phyloP scores from a whole-genome alignment of 2,888 invertebrate species.

The Morinoia aosen region DNA sequence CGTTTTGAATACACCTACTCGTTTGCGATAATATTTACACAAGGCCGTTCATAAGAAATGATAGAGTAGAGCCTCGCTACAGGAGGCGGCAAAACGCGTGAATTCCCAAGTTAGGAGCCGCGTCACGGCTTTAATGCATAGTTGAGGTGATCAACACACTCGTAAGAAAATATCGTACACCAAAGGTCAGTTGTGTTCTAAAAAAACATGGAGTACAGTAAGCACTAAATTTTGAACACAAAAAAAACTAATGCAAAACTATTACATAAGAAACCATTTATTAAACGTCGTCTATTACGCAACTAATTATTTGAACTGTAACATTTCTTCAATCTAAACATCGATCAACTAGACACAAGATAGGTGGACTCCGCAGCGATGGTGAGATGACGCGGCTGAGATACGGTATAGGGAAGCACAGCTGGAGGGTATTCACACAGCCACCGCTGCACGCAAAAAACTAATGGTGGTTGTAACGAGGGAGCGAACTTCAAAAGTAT shows the following conservation, averaged over 20 bases:
- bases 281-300: not conserved
- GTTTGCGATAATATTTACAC: not conserved
- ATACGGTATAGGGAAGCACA: not conserved
- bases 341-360: not conserved
- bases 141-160: no score
- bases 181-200: no score
- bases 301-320: not conserved
- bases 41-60: no score
- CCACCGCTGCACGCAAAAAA: not conserved
- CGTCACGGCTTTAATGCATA: not conserved
- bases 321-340: not conserved
- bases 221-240: no score
- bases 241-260: not conserved
- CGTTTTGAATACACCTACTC: not conserved
- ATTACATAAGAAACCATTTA: not conserved
- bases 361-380: not conserved
- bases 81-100: no score
- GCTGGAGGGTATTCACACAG: not conserved
- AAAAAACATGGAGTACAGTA: no score
- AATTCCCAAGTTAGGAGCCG: no score
- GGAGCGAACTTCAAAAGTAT: constrained; percentile 15
- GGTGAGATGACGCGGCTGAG: not conserved
- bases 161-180: no score
- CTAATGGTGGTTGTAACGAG: constrained; percentile 43
- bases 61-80: no score